A percentile compares a stretch with the other conserved stretches of the same genome.
Evolutionary conservation across 2,113 vertebrate genomes (phyloP).

Genomic region (Paraplagusia blochii): DNA sequence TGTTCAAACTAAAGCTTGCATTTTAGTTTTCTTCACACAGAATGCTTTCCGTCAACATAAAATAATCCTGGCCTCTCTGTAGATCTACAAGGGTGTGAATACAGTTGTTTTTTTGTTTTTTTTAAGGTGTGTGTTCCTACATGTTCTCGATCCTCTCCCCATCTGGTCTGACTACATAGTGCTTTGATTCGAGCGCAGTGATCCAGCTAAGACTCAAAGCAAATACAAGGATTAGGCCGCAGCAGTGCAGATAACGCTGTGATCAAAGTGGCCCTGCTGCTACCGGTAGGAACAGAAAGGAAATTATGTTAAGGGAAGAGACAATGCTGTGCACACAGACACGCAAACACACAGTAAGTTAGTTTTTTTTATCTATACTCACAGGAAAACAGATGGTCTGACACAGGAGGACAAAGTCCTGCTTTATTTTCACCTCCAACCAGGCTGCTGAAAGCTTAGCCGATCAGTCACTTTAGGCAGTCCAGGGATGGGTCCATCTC

Average conservation of each 20-base stretch:
- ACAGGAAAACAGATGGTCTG: constrained; percentile 50
- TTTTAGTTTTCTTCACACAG: too few species aligned
- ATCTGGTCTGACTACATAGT: constrained; percentile 68
- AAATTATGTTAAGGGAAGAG: constrained; percentile 73
- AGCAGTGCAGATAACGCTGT: constrained; percentile 74
- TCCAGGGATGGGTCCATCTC: constrained; percentile 43
- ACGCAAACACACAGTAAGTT: constrained; percentile 42
- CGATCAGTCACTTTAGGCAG: constrained; percentile 64
- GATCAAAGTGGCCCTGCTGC: constrained; percentile 78
- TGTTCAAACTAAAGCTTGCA: too few species aligned
- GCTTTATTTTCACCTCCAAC: constrained; percentile 68
- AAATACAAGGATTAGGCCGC: constrained; percentile 79
- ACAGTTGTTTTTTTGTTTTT: constrained; percentile 34
- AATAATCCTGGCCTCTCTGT: background rate
- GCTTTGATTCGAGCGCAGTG: constrained; percentile 77
- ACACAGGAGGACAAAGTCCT: constrained; percentile 57
- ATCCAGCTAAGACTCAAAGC: constrained; percentile 78
- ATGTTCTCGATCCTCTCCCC: constrained; percentile 49
- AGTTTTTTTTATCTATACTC: constrained; percentile 64
- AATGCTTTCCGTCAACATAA: constrained; percentile 6
- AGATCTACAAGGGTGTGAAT: constrained; percentile 29
- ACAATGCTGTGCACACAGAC: constrained; percentile 43
- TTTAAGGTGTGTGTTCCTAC: constrained; percentile 61
- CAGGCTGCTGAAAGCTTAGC: constrained; percentile 59
- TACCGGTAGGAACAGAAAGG: constrained; percentile 63